These are phyloP conservation scores for Lasioglossum malachurum DNA, from an alignment of 2,888 invertebrate genomes.

Conservation along the genomic window DNA sequence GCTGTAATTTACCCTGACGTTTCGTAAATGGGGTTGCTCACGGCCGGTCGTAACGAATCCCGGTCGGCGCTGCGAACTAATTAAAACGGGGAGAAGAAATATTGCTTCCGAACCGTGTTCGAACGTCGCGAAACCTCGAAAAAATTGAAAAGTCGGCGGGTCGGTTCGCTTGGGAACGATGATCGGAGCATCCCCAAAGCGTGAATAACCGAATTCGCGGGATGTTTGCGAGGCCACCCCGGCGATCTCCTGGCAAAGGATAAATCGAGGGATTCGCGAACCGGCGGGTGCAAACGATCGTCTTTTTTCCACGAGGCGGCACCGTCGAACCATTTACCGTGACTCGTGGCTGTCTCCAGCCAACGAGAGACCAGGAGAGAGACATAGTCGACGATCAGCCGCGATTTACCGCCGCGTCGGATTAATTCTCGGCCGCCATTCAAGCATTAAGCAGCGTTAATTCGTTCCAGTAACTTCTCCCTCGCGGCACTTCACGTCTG, in stretches of 20 bases:
- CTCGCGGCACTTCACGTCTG: constrained; percentile 54
- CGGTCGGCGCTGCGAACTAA: neutral
- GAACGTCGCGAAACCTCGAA: neutral
- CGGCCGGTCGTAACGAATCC: neutral
- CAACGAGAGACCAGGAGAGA: neutral
- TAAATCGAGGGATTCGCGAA: constrained; percentile 20
- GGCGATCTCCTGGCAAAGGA: neutral
- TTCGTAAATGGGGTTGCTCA: constrained; percentile 1
- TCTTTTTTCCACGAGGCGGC: neutral
- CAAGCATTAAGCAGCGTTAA: constrained; percentile 61
- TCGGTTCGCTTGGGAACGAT: neutral
- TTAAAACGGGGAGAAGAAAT: neutral
- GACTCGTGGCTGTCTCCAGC: constrained; percentile 23
- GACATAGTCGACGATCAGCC: constrained; percentile 37
- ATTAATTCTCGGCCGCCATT: constrained; percentile 59
- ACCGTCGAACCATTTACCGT: constrained; percentile 22
- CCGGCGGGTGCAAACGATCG: constrained; percentile 27
- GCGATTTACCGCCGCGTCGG: constrained; percentile 59
- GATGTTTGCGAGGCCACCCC: neutral
- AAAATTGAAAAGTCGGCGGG: neutral
- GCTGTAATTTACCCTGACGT: constrained; percentile 41
- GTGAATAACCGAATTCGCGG: neutral
- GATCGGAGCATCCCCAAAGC: neutral
- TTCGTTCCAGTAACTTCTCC: constrained; percentile 61
- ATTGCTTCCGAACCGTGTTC: neutral